Base-by-base conservation (phyloP, 2,888 invertebrate genomes). In the Hylaea fasciaria region DNA sequence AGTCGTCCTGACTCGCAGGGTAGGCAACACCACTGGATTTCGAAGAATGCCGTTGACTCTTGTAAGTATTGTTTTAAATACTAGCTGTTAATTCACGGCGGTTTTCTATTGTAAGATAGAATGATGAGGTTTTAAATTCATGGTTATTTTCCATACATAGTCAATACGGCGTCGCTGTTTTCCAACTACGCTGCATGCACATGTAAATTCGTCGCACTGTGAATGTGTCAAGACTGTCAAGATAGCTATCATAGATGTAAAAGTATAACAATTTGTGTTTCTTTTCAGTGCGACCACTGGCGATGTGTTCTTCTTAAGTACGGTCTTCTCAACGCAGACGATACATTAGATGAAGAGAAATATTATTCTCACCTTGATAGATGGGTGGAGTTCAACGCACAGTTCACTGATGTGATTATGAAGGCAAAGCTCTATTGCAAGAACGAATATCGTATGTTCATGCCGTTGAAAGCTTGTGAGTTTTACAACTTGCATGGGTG, bases 201-300 rank as follows among this genome's bases (percentile, higher is more conserved):
- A n/a, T n/a, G n/a, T n/a, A n/a, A n/a, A n/a, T n/a, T n/a, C n/a
- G n/a, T n/a, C n/a, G n/a, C n/a, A n/a, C n/a, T n/a, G n/a, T n/a
- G n/a, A n/a, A n/a, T n/a, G n/a, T n/a, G n/a, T n/a, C n/a, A n/a
- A n/a, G n/a, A n/a, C n/a, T n/a, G n/a, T n/a, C n/a, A n/a, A n/a
- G n/a, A n/a, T n/a, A n/a, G n/a, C n/a, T n/a, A n/a, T n/a, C n/a
- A n/a, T n/a, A n/a, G n/a, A n/a, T n/a, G n/a, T n/a, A n/a, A n/a
- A n/a, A n/a, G n/a, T n/a, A n/a, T 9, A 9, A 10, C 10, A 32
- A n/a, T 32, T 32, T 32, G 9, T 32, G 7, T 14, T 17, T 47
- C 57, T 17, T 79, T 76, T 40, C 73, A 90, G 89, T 86, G 85
- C 48, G 46, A 66, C 0, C 74, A 81, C 59, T 89, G 87, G 87